Base-by-base conservation (phyloP, 2,888 invertebrate genomes). In the Rhodophaea formosa region DNA sequence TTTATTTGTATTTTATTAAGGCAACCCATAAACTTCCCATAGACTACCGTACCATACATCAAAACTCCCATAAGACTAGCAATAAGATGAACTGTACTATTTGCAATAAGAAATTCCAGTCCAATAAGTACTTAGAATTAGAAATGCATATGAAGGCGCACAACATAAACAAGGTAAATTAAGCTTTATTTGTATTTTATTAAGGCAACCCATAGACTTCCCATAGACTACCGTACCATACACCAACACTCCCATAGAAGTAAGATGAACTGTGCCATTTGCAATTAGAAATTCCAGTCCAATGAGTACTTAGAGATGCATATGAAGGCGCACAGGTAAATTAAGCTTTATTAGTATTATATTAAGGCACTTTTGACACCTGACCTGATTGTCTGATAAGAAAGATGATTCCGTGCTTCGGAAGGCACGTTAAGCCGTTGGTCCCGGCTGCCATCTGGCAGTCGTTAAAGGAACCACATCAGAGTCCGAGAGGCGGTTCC, bases 141-240 rank as follows among this genome's bases (percentile, higher is more conserved):
- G n/a, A n/a, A n/a, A 94, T 96, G 95, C 96, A 96, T 75, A 92
- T 94, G 76, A 94, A 93, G 65, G 95, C 95, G 32, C 96, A 96
- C 79, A 88, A 82, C 63, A 23, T 44, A 58, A 6, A 30, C 53
- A 35, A 47, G n/a, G 1, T 57, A 2, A 17, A 14, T 47, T n/a
- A 30, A 15, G 46, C 51, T 16, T 14, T 56, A 42, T 23, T 3
- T 23, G 23, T 5, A 23, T 23, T 2, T 60, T 93, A 90, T 69
- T 82, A 80, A 29, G 93, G 93, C 69, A 77, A 74, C 56, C 79
- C n/a, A n/a, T n/a, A n/a, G n/a, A n/a, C 93, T 3, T 95, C 95
- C 72, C 0, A 67, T 75, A 8, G 85, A 86, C 67, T 91, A 89
- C 65, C 72, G 91, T 67, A 79, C 84, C 1, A 92, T 95, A 1